Evolutionary conservation across 2,888 invertebrate genomes (phyloP), one percentile per base, ranked within the genome.

Genomic region (Panorpa germanica): DNA sequence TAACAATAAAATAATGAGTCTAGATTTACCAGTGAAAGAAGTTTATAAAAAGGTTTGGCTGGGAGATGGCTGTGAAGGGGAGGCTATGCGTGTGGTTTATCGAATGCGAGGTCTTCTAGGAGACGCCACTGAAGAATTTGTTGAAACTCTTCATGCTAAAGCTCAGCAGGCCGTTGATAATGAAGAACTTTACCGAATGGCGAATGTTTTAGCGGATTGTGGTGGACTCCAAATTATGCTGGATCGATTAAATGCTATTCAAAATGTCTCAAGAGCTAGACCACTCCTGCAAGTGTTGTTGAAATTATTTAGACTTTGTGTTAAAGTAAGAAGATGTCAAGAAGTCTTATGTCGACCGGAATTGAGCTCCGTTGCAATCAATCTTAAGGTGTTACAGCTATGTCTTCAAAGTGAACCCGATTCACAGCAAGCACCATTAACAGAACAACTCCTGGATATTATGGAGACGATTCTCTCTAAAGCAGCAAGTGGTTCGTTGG

Each of bases 101-200:
- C 72, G 98, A 26, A 96, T 98, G 95, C 65, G 96, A 34, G 96
- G 96, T 0, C 57, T 98, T 32, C 66, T 96, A 6, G 98, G 96
- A 2, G 98, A 98, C 55, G 98, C 96, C 1, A 96, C 96, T 0
- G 98, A 98, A 50, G 96, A 96, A 56, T 96, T 98, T 52, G 85
- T 96, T 8, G 93, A 96, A 58, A 83, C 85, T 2, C 61, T 96
- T 19, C 83, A 78, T 38, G 74, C 75, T 45, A 88, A 74, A 53
- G 82, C 75, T 47, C 83, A 65, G 57, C 86, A 73, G 43, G 65
- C 71, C 4, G 80, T 91, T 3, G 90, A 96, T 48, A 88, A 90
- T 43, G 96, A 96, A 48, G 85, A 91, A 47, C 75, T 90, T 1
- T 96, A 86, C 51, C 72, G 76, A 46, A 77, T 86, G 77, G 83